These are phyloP conservation scores for Trissonchulus latispiculum DNA, from an alignment of 2,888 invertebrate species.

Conservation along the genomic window DNA sequence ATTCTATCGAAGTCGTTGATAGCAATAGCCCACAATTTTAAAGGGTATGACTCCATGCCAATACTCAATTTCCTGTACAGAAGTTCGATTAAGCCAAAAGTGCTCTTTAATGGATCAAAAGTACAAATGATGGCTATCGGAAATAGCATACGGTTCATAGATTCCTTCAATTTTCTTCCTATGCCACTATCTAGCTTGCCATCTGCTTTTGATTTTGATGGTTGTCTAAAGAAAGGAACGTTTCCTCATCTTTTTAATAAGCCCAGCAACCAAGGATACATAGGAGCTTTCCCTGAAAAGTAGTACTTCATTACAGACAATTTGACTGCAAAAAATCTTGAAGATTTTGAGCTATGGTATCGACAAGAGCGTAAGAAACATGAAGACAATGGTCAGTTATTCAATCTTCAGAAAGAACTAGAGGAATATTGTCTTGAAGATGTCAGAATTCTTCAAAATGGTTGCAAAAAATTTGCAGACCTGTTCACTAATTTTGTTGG, in stretches of 20 bases:
- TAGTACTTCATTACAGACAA: constrained; percentile 1
- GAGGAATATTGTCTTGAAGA: constrained; percentile 9
- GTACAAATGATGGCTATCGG: background rate
- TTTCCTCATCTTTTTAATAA: constrained; percentile 14
- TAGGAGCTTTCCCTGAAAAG: background rate
- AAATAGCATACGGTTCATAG: constrained; percentile 8
- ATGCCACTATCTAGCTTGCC: constrained; percentile 1
- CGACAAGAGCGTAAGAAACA: background rate
- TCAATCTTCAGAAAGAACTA: background rate
- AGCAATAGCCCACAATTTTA: constrained; percentile 9
- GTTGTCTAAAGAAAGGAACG: background rate
- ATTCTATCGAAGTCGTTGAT: background rate
- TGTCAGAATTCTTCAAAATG: background rate
- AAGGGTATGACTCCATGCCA: background rate
- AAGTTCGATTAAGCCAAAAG: background rate
- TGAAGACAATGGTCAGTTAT: background rate
- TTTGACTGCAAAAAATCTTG: background rate
- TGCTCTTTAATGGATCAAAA: constrained; percentile 3
- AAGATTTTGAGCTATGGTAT: background rate
- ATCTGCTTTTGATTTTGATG: background rate
- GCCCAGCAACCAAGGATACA: background rate
- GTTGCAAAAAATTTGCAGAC: background rate
- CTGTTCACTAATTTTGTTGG: background rate
- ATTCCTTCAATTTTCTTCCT: constrained; percentile 9
- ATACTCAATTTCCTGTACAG: background rate